Evolutionary conservation across 1,140 invertebrate species (phyloP).

Genomic region (Orussus abietinus): DNA sequence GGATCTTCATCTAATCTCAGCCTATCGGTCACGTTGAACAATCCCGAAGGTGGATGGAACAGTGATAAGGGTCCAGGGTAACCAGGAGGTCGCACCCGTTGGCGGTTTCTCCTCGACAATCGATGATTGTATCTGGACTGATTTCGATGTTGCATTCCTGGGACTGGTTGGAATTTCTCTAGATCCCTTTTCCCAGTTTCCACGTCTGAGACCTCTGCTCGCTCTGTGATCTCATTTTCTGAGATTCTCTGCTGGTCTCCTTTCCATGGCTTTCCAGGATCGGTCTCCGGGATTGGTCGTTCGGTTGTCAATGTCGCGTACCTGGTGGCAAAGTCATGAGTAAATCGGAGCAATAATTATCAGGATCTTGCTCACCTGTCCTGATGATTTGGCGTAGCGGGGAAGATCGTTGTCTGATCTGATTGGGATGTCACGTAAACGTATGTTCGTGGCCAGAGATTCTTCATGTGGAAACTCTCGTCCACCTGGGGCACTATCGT

Average conservation of each 20-base stretch:
- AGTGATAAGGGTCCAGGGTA: constrained; percentile 5
- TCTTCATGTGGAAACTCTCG: constrained; percentile 12
- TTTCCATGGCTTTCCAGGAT: neutral
- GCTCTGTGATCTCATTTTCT: too few relatives aligned
- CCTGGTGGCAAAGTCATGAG: too few relatives aligned
- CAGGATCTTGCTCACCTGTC: neutral
- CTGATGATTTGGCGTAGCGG: too few relatives aligned
- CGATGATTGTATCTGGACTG: neutral
- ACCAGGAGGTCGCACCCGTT: constrained; percentile 1
- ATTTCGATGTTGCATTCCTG: neutral
- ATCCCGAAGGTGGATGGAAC: neutral
- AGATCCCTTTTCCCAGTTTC: too few relatives aligned
- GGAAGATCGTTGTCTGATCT: too few relatives aligned
- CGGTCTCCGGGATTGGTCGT: neutral
- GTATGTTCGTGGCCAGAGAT: constrained; percentile 16
- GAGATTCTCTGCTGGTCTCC: constrained; percentile 1
- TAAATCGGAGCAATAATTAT: too few relatives aligned
- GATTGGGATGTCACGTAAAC: constrained; percentile 18
- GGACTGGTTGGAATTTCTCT: neutral
- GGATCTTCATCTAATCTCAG: neutral
- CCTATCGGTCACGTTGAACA: neutral
- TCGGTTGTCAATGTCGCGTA: too few relatives aligned
- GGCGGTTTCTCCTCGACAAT: neutral
- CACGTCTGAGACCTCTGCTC: too few relatives aligned
- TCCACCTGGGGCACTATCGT: constrained; percentile 24